Base-by-base conservation (phyloP, 1,140 invertebrate species). In the Plectrocnemia conspersa region DNA sequence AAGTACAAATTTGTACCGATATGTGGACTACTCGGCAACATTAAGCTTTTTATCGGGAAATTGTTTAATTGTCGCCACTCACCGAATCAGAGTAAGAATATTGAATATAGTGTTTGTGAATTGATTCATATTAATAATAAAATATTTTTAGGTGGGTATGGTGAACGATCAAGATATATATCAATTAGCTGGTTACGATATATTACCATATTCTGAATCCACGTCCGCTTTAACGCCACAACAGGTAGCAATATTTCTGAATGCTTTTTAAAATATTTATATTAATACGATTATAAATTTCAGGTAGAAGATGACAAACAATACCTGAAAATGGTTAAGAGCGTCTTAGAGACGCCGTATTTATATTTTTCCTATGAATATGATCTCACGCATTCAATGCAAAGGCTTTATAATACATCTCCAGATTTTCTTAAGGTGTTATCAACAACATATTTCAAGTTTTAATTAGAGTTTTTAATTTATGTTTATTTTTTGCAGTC, bases 291-390 rank as follows among this genome's bases (percentile, higher is more conserved):
- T 38, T 38, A 38, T 62, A 18, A 2, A 16, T 62, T 67, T 10
- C 67, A 86, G 82, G 78, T 80, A 44, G 79, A 83, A 63, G 79
- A 88, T 68, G 93, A 96, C 69, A 79, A 78, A 32, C 77, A 75
- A 10, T 97, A 94, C 66, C 66, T 93, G 48, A 77, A 80, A 0
- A 91, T 97, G 88, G 65, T 97, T 1, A 84, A 88, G 27, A 74
- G 77, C 49, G 82, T 89, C 0, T 70, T 97, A 45, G 81, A 83
- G 38, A 88, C 85, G 9, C 89, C 89, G 6, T 81, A 82, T 58
- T 91, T 92, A 60, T 97, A 97, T 70, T 97, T 91, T 73, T 96
- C 92, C 23, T 88, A 94, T 55, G 85, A 88, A 0, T 96, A 94
- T 67, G 95, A 99, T 74, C 68, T 99, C 15, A 96, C 91, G 25